Percentiles rank a stretch among this genome's conserved stretches.
phyloP scores from a whole-genome alignment of 2,888 invertebrate species.

The Pyrocoelia pectoralis region DNA sequence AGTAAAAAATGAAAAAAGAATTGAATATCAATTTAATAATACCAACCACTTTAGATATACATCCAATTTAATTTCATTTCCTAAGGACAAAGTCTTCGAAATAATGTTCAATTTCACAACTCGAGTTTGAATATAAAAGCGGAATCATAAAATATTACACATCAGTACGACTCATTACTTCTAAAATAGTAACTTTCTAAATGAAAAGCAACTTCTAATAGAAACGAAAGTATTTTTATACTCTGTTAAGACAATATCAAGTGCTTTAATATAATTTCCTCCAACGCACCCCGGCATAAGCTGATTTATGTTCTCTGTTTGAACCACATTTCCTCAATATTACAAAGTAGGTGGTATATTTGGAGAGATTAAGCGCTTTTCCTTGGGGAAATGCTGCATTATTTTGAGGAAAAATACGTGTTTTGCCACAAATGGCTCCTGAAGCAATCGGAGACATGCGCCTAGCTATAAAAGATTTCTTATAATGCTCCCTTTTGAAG shows the following conservation, averaged over 20 bases:
- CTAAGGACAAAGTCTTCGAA: not conserved
- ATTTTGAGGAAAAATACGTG: slow-evolving; percentile 37
- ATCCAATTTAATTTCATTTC: not conserved
- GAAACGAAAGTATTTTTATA: slow-evolving; percentile 24
- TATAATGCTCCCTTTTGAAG: slow-evolving; percentile 27
- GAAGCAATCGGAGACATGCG: slow-evolving; percentile 28
- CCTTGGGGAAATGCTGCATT: slow-evolving; percentile 32
- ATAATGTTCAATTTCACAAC: slow-evolving; percentile 19
- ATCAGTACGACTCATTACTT: slow-evolving; percentile 23
- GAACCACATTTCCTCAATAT: slow-evolving; percentile 42
- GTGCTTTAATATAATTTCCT: slow-evolving; percentile 45
- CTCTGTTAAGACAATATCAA: slow-evolving; percentile 42
- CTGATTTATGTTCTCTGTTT: slow-evolving; percentile 49
- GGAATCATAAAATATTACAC: slow-evolving; percentile 23
- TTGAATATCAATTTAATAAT: too few relatives aligned
- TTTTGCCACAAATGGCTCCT: slow-evolving; percentile 35
- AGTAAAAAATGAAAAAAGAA: too few relatives aligned
- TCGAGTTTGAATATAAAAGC: slow-evolving; percentile 13
- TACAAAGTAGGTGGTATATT: slow-evolving; percentile 40
- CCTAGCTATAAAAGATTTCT: slow-evolving; percentile 22
- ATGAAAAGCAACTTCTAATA: slow-evolving; percentile 21
- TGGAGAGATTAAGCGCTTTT: slow-evolving; percentile 43
- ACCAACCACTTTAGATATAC: not conserved
- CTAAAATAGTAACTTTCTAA: slow-evolving; percentile 10
- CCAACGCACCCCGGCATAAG: slow-evolving; percentile 44